phyloP scores from a whole-genome alignment of 2,113 vertebrate genomes.

The Colaptes auratus region DNA sequence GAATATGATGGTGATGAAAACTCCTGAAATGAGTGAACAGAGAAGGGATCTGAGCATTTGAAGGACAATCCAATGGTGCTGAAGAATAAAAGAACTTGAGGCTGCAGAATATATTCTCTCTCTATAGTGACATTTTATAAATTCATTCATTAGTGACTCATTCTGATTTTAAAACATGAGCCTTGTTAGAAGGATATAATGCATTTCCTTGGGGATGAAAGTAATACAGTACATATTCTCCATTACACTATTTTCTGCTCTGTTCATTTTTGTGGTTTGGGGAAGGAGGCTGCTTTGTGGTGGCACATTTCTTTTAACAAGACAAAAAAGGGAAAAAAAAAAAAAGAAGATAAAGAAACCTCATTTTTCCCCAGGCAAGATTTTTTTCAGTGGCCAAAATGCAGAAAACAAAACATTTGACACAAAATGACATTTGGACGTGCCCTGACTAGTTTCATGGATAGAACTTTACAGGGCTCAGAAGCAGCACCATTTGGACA shows the following conservation, averaged over 20 bases:
- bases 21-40: constrained; percentile 3
- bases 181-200: background rate
- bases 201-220: background rate
- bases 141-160: constrained; percentile 42
- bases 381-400: background rate
- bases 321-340: background rate
- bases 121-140: constrained; percentile 27
- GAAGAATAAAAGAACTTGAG: background rate
- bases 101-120: background rate
- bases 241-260: background rate
- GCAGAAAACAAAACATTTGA: background rate
- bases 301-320: background rate
- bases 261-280: background rate
- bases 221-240: constrained; percentile 24
- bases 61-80: background rate
- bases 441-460: background rate
- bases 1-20: background rate
- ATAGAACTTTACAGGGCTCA: background rate
- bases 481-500: background rate
- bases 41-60: background rate
- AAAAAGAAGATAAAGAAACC: background rate
- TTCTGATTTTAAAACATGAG: constrained; percentile 27
- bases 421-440: background rate
- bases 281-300: background rate
- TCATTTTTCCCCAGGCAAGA: background rate